phyloP scores from a whole-genome alignment of 2,888 invertebrate species.

The Aphidius colemani region DNA sequence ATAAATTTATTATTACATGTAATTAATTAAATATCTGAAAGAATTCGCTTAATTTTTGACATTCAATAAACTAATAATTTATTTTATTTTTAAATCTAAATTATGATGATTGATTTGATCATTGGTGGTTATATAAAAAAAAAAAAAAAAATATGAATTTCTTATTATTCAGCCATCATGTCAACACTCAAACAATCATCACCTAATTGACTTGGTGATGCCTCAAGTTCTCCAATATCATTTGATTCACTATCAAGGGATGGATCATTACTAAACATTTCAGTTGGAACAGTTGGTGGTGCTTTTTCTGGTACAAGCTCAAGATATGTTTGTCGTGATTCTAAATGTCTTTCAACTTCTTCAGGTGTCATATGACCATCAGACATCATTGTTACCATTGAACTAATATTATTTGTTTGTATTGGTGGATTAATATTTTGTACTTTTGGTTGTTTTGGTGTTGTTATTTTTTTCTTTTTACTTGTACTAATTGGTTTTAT shows the following conservation, averaged over 20 bases:
- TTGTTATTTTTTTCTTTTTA: slow-evolving; percentile 56
- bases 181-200: slow-evolving; percentile 79
- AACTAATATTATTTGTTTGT: slow-evolving; percentile 62
- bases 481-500: slow-evolving; percentile 46
- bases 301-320: slow-evolving; percentile 84
- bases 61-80: no score
- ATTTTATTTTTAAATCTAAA: no score
- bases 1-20: no score
- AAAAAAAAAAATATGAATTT: slow-evolving; percentile 18
- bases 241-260: slow-evolving; percentile 87
- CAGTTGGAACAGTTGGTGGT: slow-evolving; percentile 87
- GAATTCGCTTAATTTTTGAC: no score
- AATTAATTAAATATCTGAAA: no score
- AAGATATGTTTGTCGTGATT: slow-evolving; percentile 79
- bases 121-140: no score
- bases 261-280: slow-evolving; percentile 94
- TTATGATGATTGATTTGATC: no score
- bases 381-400: slow-evolving; percentile 64
- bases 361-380: slow-evolving; percentile 90
- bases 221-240: slow-evolving; percentile 77
- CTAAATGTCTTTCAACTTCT: slow-evolving; percentile 87
- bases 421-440: slow-evolving; percentile 44
- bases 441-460: slow-evolving; percentile 53
- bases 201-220: slow-evolving; percentile 79
- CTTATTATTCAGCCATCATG: slow-evolving; percentile 64